Conservation (phyloP, 1,140 invertebrate species). For the Gryllus bimaculatus region DNA sequence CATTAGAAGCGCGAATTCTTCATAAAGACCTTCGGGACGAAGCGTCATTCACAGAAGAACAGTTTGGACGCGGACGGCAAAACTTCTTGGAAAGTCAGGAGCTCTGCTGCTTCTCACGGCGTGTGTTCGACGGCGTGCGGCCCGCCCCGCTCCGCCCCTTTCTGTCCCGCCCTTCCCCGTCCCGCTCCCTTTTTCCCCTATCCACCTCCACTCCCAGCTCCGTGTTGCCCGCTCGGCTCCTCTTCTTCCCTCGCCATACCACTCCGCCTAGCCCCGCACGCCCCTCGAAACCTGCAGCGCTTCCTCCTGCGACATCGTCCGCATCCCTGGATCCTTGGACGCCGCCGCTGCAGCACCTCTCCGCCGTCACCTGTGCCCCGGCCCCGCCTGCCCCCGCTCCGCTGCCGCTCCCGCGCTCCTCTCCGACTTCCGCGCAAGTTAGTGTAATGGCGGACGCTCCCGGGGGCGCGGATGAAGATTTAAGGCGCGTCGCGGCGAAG, state of each 20-base stretch:
- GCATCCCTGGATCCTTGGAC: no score
- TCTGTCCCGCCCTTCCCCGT: not conserved
- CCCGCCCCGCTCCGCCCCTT: not conserved
- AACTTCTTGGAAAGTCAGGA: not conserved
- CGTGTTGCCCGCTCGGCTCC: not conserved
- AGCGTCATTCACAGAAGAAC: not conserved
- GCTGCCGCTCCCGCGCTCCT: no score
- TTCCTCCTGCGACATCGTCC: no score
- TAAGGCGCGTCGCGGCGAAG: not conserved
- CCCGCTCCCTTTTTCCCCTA: no score
- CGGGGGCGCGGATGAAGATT: not conserved
- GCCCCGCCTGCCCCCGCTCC: no score
- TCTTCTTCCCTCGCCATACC: not conserved
- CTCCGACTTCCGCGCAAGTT: not conserved
- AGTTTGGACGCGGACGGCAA: not conserved
- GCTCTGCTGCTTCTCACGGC: no score
- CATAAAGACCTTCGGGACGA: not conserved
- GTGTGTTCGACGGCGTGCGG: not conserved
- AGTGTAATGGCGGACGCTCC: not conserved
- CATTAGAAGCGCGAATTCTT: not conserved
- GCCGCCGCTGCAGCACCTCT: no score
- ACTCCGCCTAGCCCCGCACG: not conserved
- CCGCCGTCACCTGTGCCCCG: no score
- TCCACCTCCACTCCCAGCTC: no score
- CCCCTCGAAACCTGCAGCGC: no score